Percentiles rank a stretch among this genome's conserved stretches.
These are phyloP conservation scores for Argyresthia albistria DNA, from an alignment of 2,888 invertebrate species.

Conservation along the genomic window DNA sequence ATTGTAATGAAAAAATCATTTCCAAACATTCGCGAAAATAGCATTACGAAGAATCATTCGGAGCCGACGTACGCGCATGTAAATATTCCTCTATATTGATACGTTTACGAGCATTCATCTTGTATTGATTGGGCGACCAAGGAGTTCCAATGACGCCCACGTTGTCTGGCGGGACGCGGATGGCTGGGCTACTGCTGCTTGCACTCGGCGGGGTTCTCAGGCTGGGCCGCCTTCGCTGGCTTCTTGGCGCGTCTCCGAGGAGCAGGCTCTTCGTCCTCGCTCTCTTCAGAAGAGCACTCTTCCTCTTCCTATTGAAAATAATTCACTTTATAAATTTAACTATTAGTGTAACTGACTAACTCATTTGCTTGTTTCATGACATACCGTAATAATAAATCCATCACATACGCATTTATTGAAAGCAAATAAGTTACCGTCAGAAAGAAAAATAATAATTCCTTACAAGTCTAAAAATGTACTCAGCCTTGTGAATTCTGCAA, in stretches of 20 bases:
- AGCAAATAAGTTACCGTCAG: too few relatives aligned
- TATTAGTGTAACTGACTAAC: not conserved
- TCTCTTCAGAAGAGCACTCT: slow-evolving; percentile 73
- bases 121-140: too few relatives aligned
- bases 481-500: slow-evolving; percentile 52
- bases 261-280: slow-evolving; percentile 67
- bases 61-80: too few relatives aligned
- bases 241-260: slow-evolving; percentile 54
- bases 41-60: too few relatives aligned
- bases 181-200: slow-evolving; percentile 75
- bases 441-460: too few relatives aligned
- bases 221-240: slow-evolving; percentile 21
- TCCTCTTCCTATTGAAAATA: slow-evolving; percentile 49
- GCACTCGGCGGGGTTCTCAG: slow-evolving; percentile 75
- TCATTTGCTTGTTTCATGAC: too few relatives aligned
- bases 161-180: not conserved
- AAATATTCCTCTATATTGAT: too few relatives aligned
- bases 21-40: too few relatives aligned
- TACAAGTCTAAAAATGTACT: not conserved
- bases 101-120: too few relatives aligned
- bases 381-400: too few relatives aligned
- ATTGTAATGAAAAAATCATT: too few relatives aligned
- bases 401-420: too few relatives aligned
- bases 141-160: not conserved
- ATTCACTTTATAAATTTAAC: slow-evolving; percentile 3